Evolutionary conservation across 1,140 invertebrate species (phyloP).

Genomic region (Ganaspis sp.): DNA sequence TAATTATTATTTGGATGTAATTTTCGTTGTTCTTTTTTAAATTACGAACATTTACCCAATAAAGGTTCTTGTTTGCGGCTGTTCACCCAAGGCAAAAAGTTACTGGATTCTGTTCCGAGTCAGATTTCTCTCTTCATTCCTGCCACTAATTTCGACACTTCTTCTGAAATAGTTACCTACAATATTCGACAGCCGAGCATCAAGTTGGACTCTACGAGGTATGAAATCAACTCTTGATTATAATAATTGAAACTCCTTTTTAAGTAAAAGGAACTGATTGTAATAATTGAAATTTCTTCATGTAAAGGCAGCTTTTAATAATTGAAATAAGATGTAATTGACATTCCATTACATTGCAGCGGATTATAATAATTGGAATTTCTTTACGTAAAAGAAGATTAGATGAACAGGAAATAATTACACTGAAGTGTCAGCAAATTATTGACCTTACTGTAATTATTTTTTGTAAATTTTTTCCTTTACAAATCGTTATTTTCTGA

Average conservation of each 20-base stretch:
- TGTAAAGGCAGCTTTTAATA: too few relatives aligned
- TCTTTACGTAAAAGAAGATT: too few relatives aligned
- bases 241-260: neutral
- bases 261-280: neutral
- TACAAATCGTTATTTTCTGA: too few relatives aligned
- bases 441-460: too few relatives aligned
- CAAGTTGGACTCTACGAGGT: neutral
- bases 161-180: neutral
- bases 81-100: conserved; percentile 1
- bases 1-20: too few relatives aligned
- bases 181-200: conserved; percentile 21
- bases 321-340: too few relatives aligned
- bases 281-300: neutral
- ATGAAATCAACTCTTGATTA: neutral
- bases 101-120: conserved; percentile 3
- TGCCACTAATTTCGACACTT: conserved; percentile 16
- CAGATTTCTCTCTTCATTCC: conserved; percentile 24
- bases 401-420: too few relatives aligned
- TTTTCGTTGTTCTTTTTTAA: neutral
- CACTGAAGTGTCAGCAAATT: too few relatives aligned
- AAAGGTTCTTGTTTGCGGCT: neutral
- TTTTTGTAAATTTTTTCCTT: too few relatives aligned
- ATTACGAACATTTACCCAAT: conserved; percentile 7
- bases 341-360: too few relatives aligned
- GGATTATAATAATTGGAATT: neutral